A percentile compares a stretch with the other conserved stretches of the same genome.
Conservation (phyloP, 2,888 invertebrate genomes). For the Ectemnius cavifrons region DNA sequence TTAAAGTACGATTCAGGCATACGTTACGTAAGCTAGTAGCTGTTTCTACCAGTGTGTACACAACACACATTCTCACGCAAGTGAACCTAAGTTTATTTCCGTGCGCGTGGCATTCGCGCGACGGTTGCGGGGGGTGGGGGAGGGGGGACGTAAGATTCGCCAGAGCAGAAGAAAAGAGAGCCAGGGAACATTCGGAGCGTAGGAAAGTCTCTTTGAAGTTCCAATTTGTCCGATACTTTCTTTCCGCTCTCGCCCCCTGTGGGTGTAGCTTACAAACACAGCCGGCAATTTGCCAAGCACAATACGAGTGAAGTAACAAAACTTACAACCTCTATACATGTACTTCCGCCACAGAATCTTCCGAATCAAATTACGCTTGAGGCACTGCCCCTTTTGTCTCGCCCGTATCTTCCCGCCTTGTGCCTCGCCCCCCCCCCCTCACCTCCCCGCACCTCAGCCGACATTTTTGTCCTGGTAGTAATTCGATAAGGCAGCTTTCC, state of each 20-base stretch:
- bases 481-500: slow-evolving; percentile 23
- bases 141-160: slow-evolving; percentile 2
- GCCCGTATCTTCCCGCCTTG: too few relatives aligned
- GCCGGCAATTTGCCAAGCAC: slow-evolving; percentile 61
- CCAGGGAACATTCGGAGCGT: neutral
- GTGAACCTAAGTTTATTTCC: slow-evolving; percentile 31
- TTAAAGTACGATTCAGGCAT: slow-evolving; percentile 8
- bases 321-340: slow-evolving; percentile 12
- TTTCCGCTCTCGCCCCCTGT: slow-evolving; percentile 27
- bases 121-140: too few relatives aligned
- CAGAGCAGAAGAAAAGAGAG: slow-evolving; percentile 5
- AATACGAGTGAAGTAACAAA: slow-evolving; percentile 42
- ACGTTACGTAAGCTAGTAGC: slow-evolving; percentile 32
- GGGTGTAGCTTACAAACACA: slow-evolving; percentile 40
- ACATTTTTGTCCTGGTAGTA: slow-evolving; percentile 1
- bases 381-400: slow-evolving; percentile 3
- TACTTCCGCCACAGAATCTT: slow-evolving; percentile 28
- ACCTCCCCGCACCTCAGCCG: too few relatives aligned
- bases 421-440: too few relatives aligned
- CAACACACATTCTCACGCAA: neutral
- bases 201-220: slow-evolving; percentile 42
- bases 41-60: too few relatives aligned
- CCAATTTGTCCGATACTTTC: slow-evolving; percentile 55
- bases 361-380: slow-evolving; percentile 51
- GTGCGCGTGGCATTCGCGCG: neutral